Evolutionary conservation across 2,113 vertebrate genomes (phyloP), one percentile per base, ranked within the genome.

Genomic region (Brachyhypopomus gauderio): DNA sequence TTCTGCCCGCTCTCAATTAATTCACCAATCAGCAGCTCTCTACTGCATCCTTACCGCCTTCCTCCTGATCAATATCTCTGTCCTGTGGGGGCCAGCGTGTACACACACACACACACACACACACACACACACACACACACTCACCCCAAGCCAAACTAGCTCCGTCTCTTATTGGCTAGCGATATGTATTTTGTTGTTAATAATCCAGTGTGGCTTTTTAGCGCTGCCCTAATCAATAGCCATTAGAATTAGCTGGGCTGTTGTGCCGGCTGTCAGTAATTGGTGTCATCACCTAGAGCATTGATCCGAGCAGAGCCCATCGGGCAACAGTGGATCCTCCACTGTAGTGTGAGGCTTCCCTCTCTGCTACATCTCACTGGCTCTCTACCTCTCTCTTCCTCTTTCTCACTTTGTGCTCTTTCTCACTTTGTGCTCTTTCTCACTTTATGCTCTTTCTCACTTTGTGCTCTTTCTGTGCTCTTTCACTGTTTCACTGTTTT

Each of bases 171-270:
- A 8, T 45, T 41, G 38, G 48, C 48, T 41, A 38, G 70, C 45
- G 22, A 81, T 66, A 60, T 80, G 80, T 41, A 48, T 62, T 59
- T 79, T 83, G 87, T 85, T 84, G 88, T 93, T 92, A 92, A 92
- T 93, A 84, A 91, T 90, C 84, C 80, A 80, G 3, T 90, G 89
- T 90, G 89, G 87, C 86, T 87, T 92, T 94, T 88, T 89, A 81
- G 77, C 87, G 72, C 72, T 12, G 17, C 52, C 19, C 84, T 88
- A 85, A 92, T 93, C 93, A 91, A 93, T 93, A 92, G 85, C 89
- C 86, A 85, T 91, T 92, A 92, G 89, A 91, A 93, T 93, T 92
- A 92, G 93, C 86, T 79, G 89, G 45, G 84, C 89, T 89, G 87
- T 90, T 90, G 80, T 80, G 87, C 88, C 90, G 90, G 89, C 88